Evolutionary conservation across 2,113 vertebrate species (phyloP).

Genomic region (Microcebus tavaratra): DNA sequence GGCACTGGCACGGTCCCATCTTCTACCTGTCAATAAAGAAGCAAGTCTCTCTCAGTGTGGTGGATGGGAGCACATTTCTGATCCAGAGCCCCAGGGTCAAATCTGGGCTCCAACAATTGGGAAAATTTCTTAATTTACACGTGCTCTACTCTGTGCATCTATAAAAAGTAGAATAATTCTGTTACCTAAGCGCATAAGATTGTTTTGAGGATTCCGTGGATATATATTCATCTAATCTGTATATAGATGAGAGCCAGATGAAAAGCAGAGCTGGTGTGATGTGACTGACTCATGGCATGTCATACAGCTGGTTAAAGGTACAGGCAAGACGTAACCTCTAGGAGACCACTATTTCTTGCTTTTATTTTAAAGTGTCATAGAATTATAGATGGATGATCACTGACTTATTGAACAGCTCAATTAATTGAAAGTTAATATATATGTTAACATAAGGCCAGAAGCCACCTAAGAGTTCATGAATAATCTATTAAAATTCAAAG

Average conservation of each 20-base stretch:
- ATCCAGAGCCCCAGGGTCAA: background rate
- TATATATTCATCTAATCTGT: background rate
- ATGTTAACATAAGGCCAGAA: background rate
- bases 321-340: background rate
- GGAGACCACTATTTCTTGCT: background rate
- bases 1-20: background rate
- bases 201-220: background rate
- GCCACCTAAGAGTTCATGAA: background rate
- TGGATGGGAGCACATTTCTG: background rate
- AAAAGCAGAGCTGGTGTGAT: background rate
- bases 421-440: background rate
- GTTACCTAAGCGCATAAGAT: background rate
- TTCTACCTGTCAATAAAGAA: background rate
- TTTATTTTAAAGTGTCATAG: background rate
- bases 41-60: background rate
- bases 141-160: background rate
- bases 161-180: background rate
- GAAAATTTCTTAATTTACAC: background rate
- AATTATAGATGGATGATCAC: background rate
- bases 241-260: background rate
- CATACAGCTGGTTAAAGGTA: background rate
- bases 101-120: background rate
- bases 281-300: background rate
- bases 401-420: background rate
- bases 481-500: constrained; percentile 15